These are phyloP conservation scores for Melieria omissa DNA, from an alignment of 2,888 invertebrate species.

Conservation along the genomic window DNA sequence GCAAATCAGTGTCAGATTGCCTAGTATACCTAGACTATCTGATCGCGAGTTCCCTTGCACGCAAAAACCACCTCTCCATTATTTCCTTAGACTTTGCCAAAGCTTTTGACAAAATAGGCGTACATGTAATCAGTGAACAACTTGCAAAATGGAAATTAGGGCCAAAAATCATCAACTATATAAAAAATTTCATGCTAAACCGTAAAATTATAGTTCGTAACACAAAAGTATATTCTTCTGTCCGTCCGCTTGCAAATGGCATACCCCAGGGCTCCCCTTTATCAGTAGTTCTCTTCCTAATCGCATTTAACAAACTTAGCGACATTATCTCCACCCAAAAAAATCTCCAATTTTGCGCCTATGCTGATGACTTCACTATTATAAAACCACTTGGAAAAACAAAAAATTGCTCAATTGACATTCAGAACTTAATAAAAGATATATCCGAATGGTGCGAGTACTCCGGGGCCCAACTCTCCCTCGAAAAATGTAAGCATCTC, in stretches of 20 bases:
- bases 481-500: too few species aligned
- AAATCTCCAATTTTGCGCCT: too few species aligned
- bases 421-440: too few species aligned
- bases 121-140: constrained; percentile 14
- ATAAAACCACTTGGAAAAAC: too few species aligned
- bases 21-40: constrained; percentile 30
- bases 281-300: too few species aligned
- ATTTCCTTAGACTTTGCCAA: constrained; percentile 28
- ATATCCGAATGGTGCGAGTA: too few species aligned
- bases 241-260: constrained; percentile 7
- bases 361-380: too few species aligned
- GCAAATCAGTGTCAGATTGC: constrained; percentile 27
- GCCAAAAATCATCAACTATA: constrained; percentile 3
- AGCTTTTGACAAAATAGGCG: constrained; percentile 30
- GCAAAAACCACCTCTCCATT: constrained; percentile 16
- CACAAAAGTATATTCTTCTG: not conserved
- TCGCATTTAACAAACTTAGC: too few species aligned
- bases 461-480: too few species aligned
- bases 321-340: too few species aligned
- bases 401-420: too few species aligned
- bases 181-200: constrained; percentile 10
- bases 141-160: constrained; percentile 16
- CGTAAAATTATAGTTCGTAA: constrained; percentile 6
- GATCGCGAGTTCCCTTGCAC: constrained; percentile 6
- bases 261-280: too few species aligned